Evolutionary conservation across 2,113 vertebrate genomes (phyloP), one percentile per base, ranked within the genome.

Genomic region (Ceyx cyanopectus): DNA sequence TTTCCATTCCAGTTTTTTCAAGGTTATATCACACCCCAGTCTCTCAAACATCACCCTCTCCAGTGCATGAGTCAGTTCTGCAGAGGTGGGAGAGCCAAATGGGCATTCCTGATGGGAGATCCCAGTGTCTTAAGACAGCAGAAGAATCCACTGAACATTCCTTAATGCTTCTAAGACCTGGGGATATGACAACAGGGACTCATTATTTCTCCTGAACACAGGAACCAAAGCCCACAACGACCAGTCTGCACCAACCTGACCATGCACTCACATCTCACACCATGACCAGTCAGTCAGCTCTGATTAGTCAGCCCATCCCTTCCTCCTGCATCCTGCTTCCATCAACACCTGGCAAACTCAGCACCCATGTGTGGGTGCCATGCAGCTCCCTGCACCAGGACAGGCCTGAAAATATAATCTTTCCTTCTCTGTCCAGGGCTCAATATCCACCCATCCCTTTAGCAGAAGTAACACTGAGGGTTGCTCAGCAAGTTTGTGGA

Each of bases 331-430:
- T 46, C n/a, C 69, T 40, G 14, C 43, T 81, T 40, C 74, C 62
- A 80, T 7, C 57, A 68, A 2, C 23, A 5, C 15, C 9, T 58
- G 53, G 50, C 63, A 80, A 80, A 61, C 26, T 16, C 30, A 65
- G 65, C 21, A 48, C 12, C 29, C n/a, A 4, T 2, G 1, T 13
- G 1, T 2, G 6, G 61, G 12, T 41, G 5, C 4, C 16, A 4
- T 1, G 3, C 19, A 66, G 12, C 15, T 22, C n/a, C 27, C 11
- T 15, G 9, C 11, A 18, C 48, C 26, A 14, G n/a, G 23, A 57
- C 12, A 50, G 11, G 50, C 34, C 53, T 37, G 26, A 58, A 60
- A 77, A 77, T 5, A 17, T 0, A n/a, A 4, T 14, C 4, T 50
- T 65, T 30, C 27, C 53, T 12, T 72, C 46, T 20, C 24, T 34